Percentiles rank a stretch among this genome's conserved stretches.
Conservation (phyloP, 2,113 vertebrate genomes). For the Microtus pennsylvanicus region DNA sequence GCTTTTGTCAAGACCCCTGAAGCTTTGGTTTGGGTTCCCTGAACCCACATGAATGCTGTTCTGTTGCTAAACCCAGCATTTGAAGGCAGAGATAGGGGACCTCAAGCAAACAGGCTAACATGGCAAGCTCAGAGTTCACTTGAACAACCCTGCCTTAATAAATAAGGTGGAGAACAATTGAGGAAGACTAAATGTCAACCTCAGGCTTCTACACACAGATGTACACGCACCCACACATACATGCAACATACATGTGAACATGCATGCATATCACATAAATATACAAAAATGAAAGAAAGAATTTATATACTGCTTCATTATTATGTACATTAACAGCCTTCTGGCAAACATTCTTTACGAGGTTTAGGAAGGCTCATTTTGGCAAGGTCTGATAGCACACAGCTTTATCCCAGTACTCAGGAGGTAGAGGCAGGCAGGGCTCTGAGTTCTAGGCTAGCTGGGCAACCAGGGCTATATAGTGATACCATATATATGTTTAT, state of each 20-base stretch:
- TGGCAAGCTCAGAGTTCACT: background rate
- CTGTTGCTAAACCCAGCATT: background rate
- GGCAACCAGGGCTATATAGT: too few species aligned
- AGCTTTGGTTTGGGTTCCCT: background rate
- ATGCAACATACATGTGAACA: background rate
- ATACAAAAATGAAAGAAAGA: background rate
- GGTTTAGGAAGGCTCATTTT: background rate
- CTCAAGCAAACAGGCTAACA: background rate
- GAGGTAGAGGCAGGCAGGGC: background rate
- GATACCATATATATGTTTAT: background rate
- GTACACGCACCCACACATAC: background rate
- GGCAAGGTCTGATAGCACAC: too few species aligned
- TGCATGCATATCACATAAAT: background rate
- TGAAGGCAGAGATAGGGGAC: background rate
- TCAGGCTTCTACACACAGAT: background rate
- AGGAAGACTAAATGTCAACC: background rate
- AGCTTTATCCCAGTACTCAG: background rate
- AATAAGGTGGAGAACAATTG: too few species aligned
- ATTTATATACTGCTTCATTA: background rate
- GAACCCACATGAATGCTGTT: background rate
- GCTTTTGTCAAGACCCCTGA: background rate
- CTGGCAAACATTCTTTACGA: background rate
- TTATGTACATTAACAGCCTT: background rate
- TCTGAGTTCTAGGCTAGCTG: background rate
- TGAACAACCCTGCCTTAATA: background rate